Evolutionary conservation across 2,888 invertebrate genomes (phyloP), one percentile per base, ranked within the genome.

Genomic region (Cataglyphis rosenhaueri): DNA sequence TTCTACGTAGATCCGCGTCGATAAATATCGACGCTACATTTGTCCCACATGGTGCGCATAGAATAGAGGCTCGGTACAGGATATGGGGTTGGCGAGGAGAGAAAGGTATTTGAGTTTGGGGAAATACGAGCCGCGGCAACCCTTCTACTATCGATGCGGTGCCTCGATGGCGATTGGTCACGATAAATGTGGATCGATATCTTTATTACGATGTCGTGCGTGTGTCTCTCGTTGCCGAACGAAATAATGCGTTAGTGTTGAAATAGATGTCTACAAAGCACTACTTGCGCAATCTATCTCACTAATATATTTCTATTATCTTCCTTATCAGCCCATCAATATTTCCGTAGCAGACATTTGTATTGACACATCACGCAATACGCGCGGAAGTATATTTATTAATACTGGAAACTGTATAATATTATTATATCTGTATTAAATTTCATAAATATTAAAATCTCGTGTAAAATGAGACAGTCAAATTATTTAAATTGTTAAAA

Each of bases 161-260:
- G 65, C 76, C 85, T 83, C 85, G 83, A 91, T 87, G 89, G 86
- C 87, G 81, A 91, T 92, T 91, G 92, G 91, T 89, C 91, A 92
- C 87, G 90, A 87, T 86, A 88, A 84, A 81, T 76, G 81, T 76
- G 86, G 91, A 90, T 92, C 92, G 91, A 92, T 92, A 91, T 89
- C 90, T 90, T 91, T 86, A 88, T 91, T 89, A 86, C 85, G 75
- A 85, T 84, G 75, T 66, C 55, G 59, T 25, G 78, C 29, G 59
- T 44, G 78, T 44, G 52, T 52, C 48, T n/a, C 52, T n/a, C 65
- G 70, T 59, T 21, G 25, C 35, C 9, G 70, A 35, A 59, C 78
- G 44, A 79, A 70, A 78, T 79, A 70, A 70, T 70, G 78, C 70
- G 78, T 70, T 70, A 76, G 76, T 57, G 57, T 10, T 10, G 18